Base-by-base conservation (phyloP, 2,888 invertebrate species). In the Himalopsyche kuldschensis region DNA sequence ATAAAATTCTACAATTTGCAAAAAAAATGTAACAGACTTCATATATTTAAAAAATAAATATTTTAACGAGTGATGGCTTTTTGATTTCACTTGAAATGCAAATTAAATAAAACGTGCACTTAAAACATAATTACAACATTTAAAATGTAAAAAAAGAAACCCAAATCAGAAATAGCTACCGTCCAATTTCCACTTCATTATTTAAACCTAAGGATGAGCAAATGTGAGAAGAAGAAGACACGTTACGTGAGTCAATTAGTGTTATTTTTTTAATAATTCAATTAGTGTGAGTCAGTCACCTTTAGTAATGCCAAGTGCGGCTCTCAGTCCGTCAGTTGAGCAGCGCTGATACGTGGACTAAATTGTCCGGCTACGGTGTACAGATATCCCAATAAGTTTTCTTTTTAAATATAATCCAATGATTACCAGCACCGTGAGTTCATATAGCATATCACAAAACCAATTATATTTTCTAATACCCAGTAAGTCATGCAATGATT, bases 231-330 rank as follows among this genome's bases (percentile, higher is more conserved):
- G 20, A 20, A 55, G 55, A 55, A 55, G 55, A 55, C 55, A 55
- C 55, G 20, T 55, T 20, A 55, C 55, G 20, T 20, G 55, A 55
- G 46, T 85, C 81, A 85, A 85, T 85, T 85, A 85, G 84, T 85
- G 48, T 78, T 81, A 78, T 75, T 83, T 85, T 84, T 85, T 81
- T 79, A 81, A 78, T 85, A 83, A 81, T 85, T 85, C 84, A 85
- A 85, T 83, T 85, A 85, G 84, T 80, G 78, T 55, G 69, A 84
- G 84, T 83, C 84, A 85, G 79, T 81, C 83, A 83, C 82, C 82
- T 82, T 77, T n/a, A 78, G 78, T 84, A 84, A 84, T 84, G 82
- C 55, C 55, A 55, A 55, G 80, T 81, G 75, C 76, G 79, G 79
- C 69, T 55, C 80, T 75, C 81, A 55, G 83, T n/a, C 81, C 82